Evolutionary conservation across 2,113 vertebrate species (phyloP).

Genomic region (Nymphicus hollandicus): DNA sequence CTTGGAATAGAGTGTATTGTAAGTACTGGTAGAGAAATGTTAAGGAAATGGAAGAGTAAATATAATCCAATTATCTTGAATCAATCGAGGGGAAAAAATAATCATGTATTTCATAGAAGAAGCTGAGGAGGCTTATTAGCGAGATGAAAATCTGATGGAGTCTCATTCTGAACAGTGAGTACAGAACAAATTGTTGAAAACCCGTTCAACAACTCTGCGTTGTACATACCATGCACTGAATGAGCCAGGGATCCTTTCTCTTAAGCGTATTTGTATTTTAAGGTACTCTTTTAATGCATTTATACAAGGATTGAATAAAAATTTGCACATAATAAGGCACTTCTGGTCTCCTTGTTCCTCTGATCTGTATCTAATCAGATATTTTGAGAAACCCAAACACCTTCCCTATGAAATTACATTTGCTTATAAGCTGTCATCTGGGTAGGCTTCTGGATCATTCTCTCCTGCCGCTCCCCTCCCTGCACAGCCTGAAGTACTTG

Average conservation of each 20-base stretch:
- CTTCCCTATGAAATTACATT: not conserved
- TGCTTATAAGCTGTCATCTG: not conserved
- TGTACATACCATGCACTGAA: not conserved
- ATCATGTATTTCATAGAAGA: not conserved
- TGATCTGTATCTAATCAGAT: not conserved
- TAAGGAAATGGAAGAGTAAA: not conserved
- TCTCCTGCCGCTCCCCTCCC: not conserved
- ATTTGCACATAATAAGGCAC: not conserved
- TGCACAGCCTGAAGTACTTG: not conserved
- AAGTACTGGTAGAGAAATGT: not conserved
- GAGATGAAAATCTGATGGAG: not conserved
- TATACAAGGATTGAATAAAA: not conserved
- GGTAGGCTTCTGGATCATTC: not conserved
- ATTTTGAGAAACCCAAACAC: not conserved
- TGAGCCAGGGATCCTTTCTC: not conserved
- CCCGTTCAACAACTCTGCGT: not conserved
- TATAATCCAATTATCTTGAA: not conserved
- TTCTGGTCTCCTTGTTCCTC: not conserved
- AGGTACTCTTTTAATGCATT: not conserved
- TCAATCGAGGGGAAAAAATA: not conserved
- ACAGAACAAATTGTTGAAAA: not conserved
- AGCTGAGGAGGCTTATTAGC: not conserved
- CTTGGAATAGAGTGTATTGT: not conserved
- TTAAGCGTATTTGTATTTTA: not conserved
- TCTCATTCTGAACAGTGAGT: not conserved